These are phyloP conservation scores for Menidia menidia DNA, from an alignment of 2,797 vertebrate genomes.

Conservation along the genomic window DNA sequence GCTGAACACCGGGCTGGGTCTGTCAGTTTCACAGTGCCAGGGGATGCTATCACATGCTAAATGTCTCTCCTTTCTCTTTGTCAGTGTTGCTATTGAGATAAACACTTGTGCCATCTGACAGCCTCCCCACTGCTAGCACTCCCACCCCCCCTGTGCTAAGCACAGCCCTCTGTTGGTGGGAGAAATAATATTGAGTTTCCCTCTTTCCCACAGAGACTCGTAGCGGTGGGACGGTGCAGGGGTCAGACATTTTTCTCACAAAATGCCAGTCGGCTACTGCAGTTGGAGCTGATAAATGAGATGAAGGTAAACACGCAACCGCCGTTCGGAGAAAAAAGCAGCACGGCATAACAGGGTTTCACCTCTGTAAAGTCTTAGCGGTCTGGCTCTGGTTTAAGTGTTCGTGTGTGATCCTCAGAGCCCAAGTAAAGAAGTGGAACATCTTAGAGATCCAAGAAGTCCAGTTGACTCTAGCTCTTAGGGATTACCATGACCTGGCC, in stretches of 20 bases:
- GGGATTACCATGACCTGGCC: too few species aligned
- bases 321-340: conserved; percentile 32
- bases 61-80: conserved; percentile 19
- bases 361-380: conserved; percentile 21
- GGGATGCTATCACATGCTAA: neutral
- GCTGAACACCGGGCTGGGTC: conserved; percentile 28
- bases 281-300: conserved; percentile 65
- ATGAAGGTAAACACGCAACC: conserved; percentile 55
- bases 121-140: conserved; percentile 9
- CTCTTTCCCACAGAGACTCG: conserved; percentile 70
- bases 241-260: conserved; percentile 64
- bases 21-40: conserved; percentile 60
- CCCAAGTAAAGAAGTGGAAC: too few species aligned
- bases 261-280: conserved; percentile 52
- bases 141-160: conserved; percentile 31
- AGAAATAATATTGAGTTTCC: conserved; percentile 74
- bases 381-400: conserved; percentile 22
- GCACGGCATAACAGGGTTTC: conserved; percentile 37
- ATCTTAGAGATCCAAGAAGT: too few species aligned
- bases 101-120: neutral
- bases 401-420: conserved; percentile 5
- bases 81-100: conserved; percentile 29
- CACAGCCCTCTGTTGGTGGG: conserved; percentile 59
- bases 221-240: conserved; percentile 18
- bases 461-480: too few species aligned